phyloP scores from a whole-genome alignment of 2,113 vertebrate genomes.

The Clarias macrocephalus region DNA sequence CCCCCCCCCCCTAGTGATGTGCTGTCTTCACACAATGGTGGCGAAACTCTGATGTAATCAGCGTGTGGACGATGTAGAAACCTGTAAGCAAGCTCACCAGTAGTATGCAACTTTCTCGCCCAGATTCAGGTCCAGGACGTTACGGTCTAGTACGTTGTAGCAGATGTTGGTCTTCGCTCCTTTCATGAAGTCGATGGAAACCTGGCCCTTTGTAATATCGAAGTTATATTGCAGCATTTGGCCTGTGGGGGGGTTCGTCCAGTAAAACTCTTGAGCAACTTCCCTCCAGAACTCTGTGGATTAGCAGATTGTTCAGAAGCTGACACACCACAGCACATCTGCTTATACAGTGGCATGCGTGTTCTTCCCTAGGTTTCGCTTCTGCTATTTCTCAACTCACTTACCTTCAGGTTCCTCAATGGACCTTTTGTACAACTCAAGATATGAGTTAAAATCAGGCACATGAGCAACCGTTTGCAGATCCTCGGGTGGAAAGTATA shows the following conservation, averaged over 20 bases:
- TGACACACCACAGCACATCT: background rate
- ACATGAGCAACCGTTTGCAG: constrained; percentile 73
- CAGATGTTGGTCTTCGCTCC: constrained; percentile 81
- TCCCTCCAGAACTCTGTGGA: constrained; percentile 78
- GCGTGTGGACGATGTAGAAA: background rate
- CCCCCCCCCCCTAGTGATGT: background rate
- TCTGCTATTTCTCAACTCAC: constrained; percentile 25
- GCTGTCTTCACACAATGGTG: background rate
- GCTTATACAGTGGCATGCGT: background rate
- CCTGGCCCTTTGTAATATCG: constrained; percentile 72
- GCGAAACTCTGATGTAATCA: background rate
- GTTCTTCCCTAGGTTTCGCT: background rate
- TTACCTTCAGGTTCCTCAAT: constrained; percentile 78
- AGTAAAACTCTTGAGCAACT: constrained; percentile 73
- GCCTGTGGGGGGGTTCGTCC: constrained; percentile 73
- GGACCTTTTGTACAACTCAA: constrained; percentile 73
- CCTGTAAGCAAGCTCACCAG: constrained; percentile 71
- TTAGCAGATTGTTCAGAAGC: background rate
- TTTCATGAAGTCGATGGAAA: constrained; percentile 78
- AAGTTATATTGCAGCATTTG: constrained; percentile 77
- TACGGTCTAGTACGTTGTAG: constrained; percentile 79
- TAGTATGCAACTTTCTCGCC: constrained; percentile 77
- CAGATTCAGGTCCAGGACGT: constrained; percentile 70
- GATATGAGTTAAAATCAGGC: constrained; percentile 73
- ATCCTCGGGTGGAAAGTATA: constrained; percentile 66